phyloP scores from a whole-genome alignment of 92 coral and sea anemone species.

The Heliopora coerulea region DNA sequence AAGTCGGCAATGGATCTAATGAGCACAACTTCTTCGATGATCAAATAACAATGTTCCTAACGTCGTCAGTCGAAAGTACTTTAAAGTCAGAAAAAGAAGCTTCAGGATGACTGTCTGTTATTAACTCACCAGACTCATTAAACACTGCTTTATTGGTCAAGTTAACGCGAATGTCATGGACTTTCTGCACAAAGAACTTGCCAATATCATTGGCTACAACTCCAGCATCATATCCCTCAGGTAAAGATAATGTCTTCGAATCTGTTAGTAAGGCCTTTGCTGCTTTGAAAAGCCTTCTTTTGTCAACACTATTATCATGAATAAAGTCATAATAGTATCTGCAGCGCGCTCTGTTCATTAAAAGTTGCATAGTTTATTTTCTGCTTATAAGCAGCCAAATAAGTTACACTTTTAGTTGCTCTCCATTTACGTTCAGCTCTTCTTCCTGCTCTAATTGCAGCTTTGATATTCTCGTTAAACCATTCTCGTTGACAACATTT shows the following conservation, averaged over 20 bases:
- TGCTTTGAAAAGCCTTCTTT: slow-evolving; percentile 46
- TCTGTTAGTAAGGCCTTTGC: slow-evolving; percentile 24
- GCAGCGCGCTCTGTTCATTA: slow-evolving; percentile 53
- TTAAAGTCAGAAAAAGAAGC: slow-evolving; percentile 16
- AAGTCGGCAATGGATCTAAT: slow-evolving; percentile 46
- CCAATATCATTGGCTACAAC: slow-evolving; percentile 37
- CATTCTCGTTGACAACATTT: slow-evolving; percentile 45
- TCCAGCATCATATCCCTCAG: slow-evolving; percentile 25
- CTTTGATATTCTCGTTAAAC: slow-evolving; percentile 46
- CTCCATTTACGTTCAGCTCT: slow-evolving; percentile 66
- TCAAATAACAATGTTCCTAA: slow-evolving; percentile 23
- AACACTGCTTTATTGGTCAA: background rate
- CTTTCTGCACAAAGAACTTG: slow-evolving; percentile 10
- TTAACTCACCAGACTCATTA: background rate
- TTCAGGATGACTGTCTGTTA: background rate
- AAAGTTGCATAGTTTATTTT: slow-evolving; percentile 58
- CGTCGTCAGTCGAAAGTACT: slow-evolving; percentile 31
- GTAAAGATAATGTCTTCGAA: slow-evolving; percentile 17
- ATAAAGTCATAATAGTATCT: slow-evolving; percentile 42
- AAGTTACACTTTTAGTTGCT: slow-evolving; percentile 33
- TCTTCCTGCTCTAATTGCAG: slow-evolving; percentile 46
- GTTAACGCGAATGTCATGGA: slow-evolving; percentile 16
- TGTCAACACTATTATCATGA: slow-evolving; percentile 42
- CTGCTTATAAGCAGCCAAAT: slow-evolving; percentile 50
- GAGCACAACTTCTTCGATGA: slow-evolving; percentile 42